Conservation (phyloP, 2,797 vertebrate species). For the Oophaga sylvatica region DNA sequence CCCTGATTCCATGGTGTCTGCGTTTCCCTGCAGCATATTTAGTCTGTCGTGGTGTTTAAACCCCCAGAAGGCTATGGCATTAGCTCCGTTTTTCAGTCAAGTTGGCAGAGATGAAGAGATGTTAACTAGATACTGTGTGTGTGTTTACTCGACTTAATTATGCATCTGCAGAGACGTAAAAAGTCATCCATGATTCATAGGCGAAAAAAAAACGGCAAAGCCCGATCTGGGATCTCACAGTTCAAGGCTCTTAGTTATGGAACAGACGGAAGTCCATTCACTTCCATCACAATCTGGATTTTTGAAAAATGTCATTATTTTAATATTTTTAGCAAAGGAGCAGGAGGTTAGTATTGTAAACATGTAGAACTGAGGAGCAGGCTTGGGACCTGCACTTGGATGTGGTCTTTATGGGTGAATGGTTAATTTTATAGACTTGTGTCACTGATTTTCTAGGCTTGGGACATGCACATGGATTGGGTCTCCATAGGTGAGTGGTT, state of each 20-base stretch:
- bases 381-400: no score
- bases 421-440: no score
- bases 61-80: slow-evolving; percentile 65
- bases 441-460: no score
- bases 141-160: slow-evolving; percentile 50
- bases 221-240: not conserved
- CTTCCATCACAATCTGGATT: not conserved
- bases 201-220: not conserved
- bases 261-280: not conserved
- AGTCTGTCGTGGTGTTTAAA: slow-evolving; percentile 70
- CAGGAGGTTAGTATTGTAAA: no score
- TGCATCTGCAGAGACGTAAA: slow-evolving; percentile 45
- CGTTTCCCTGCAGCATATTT: slow-evolving; percentile 65
- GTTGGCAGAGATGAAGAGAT: slow-evolving; percentile 60
- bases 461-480: no score
- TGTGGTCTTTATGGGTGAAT: no score
- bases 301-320: not conserved
- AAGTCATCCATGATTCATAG: slow-evolving; percentile 54
- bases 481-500: no score
- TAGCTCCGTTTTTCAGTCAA: slow-evolving; percentile 66
- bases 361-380: no score
- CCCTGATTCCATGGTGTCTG: slow-evolving; percentile 65
- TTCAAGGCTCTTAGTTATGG: no score
- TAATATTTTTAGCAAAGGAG: no score
- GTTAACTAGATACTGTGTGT: slow-evolving; percentile 44